Evolutionary conservation across 2,113 vertebrate genomes (phyloP).

Genomic region (Aspiorhynchus laticeps): DNA sequence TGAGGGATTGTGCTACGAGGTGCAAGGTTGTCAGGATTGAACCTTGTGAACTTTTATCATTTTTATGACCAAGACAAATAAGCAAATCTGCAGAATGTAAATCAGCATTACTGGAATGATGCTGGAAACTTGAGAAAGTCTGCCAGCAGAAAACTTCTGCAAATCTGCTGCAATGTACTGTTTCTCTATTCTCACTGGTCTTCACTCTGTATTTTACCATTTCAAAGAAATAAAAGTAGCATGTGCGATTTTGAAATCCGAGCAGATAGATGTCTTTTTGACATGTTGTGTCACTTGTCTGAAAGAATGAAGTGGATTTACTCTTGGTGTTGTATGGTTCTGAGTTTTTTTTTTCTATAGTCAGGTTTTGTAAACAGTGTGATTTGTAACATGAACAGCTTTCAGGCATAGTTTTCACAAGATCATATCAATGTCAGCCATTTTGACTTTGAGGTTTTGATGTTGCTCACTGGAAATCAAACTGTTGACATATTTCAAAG

Average conservation of each 20-base stretch:
- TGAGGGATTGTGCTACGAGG: conserved; percentile 59
- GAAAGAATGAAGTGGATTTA: neutral
- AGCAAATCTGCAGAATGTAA: conserved; percentile 55
- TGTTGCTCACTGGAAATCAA: neutral
- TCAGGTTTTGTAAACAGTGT: neutral
- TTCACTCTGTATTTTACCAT: conserved; percentile 4
- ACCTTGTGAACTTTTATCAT: conserved; percentile 34
- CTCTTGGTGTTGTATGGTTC: neutral
- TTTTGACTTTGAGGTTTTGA: neutral
- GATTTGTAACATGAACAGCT: neutral
- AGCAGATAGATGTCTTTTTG: conserved; percentile 13
- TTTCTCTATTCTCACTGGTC: neutral
- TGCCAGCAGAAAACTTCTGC: conserved; percentile 17
- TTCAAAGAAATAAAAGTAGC: neutral
- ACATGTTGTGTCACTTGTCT: neutral
- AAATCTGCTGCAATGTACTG: neutral
- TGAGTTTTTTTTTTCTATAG: neutral
- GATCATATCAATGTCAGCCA: neutral
- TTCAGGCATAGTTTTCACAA: neutral
- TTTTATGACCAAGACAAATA: conserved; percentile 52
- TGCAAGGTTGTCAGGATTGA: conserved; percentile 49
- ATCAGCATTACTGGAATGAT: conserved; percentile 38
- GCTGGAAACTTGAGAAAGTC: conserved; percentile 8
- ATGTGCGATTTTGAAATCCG: neutral
- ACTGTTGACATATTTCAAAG: neutral